phyloP scores from a whole-genome alignment of 2,888 invertebrate species.

The Athripsodes cinereus region DNA sequence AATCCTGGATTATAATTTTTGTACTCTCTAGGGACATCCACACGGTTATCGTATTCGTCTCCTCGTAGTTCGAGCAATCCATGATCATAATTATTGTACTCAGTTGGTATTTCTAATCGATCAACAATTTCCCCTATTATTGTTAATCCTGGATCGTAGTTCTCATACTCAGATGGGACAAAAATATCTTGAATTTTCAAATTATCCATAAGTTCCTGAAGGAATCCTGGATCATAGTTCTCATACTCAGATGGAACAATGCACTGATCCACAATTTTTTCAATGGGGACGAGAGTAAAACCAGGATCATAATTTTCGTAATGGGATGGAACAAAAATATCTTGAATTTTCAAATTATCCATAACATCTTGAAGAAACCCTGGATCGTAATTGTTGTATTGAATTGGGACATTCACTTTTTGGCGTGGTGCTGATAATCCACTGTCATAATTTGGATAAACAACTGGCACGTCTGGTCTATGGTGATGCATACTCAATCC shows the following conservation, averaged over 20 bases:
- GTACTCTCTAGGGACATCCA: no score
- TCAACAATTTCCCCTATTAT: background rate
- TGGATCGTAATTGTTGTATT: conserved; percentile 8
- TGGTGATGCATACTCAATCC: background rate
- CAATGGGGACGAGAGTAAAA: background rate
- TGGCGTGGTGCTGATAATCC: background rate
- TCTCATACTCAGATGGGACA: background rate
- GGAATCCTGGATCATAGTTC: background rate
- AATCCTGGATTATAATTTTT: background rate
- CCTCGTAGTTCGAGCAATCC: background rate
- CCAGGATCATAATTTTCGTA: background rate
- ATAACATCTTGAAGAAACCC: background rate
- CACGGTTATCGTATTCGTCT: no score
- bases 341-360: background rate
- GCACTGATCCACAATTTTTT: background rate
- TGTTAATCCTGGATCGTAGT: background rate
- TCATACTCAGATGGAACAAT: background rate
- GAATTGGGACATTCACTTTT: background rate
- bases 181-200: background rate
- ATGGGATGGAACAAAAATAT: background rate
- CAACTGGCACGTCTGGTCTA: background rate
- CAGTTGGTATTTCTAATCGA: background rate
- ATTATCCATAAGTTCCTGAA: background rate
- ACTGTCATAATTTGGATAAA: background rate
- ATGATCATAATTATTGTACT: background rate